Conservation (phyloP, 2,888 invertebrate species). For the Vannuccia rotundouncinata region DNA sequence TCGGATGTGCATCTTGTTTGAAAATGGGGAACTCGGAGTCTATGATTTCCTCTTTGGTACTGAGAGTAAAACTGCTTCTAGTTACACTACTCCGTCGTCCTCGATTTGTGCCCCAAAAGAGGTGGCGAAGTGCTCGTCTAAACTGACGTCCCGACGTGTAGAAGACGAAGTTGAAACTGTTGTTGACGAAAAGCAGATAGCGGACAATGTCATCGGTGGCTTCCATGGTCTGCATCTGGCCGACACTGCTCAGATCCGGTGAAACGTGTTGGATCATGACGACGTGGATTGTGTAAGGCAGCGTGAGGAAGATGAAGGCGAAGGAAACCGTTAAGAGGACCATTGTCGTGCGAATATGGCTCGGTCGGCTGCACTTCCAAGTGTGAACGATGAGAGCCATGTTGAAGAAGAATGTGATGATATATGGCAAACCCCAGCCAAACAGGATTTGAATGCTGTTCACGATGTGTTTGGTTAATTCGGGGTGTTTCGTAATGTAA, state of each 20-base stretch:
- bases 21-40: too few species aligned
- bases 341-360: background rate
- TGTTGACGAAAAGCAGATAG: background rate
- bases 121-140: background rate
- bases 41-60: too few species aligned
- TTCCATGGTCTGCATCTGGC: background rate
- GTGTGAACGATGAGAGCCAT: background rate
- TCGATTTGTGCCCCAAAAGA: too few species aligned
- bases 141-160: conserved; percentile 21
- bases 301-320: conserved; percentile 7
- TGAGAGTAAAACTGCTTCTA: too few species aligned
- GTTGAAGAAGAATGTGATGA: background rate
- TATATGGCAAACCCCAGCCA: background rate
- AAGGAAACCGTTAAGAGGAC: conserved; percentile 3
- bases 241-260: background rate
- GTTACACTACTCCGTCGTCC: too few species aligned
- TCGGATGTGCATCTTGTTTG: too few species aligned
- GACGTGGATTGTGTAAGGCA: background rate
- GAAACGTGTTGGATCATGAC: background rate
- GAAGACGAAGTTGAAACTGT: background rate
- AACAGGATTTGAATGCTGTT: background rate
- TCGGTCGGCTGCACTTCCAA: background rate
- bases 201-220: background rate
- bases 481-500: background rate
- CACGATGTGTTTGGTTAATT: background rate